Base-by-base conservation (phyloP, 2,888 invertebrate species). In the Tribolium freemani region DNA sequence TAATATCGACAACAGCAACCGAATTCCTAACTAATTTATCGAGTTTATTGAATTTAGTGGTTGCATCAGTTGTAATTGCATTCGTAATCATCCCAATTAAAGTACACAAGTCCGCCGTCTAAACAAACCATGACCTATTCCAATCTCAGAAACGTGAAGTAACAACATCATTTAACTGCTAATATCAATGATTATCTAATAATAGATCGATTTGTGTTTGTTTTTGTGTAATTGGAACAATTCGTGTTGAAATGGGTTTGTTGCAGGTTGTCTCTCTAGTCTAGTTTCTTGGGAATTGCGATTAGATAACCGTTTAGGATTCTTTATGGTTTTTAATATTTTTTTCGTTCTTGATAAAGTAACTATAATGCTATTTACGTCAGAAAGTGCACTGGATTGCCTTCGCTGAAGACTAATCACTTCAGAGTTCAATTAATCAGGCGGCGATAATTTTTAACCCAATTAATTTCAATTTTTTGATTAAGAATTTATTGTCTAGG, bases 71-170 rank as follows among this genome's bases (percentile, higher is more conserved):
- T 31, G 6, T 57, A 57, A 60, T 46, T 60, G 46, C 44, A 20
- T 45, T 8, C 50, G 26, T 44, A 61, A 50, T 63, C 63, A 51
- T 63, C 50, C 50, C 16, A 51, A 60, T 60, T 60, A 60, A 46
- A 60, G 60, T 26, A 26, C 48, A 26, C 16, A 26, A 60, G 50
- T 31, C 13, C 9, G 51, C 6, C 63, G 50, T 50, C 63, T 50
- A 63, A 63, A 63, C 63, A 63, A 63, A 63, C 63, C 63, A 63
- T 31, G 63, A 63, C 63, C 63, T 63, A 63, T 63, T 10, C 46
- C 38, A 63, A 63, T 21, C 63, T 1, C 46, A 6, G 16, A 8
- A 45, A 60, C 31, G 31, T 61, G 46, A 46, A 21, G 60, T 48
- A 48, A 61, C 26, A 26, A 46, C 48, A 21, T 57, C 31, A 16